Percentiles rank a stretch among this genome's conserved stretches.
phyloP scores from a whole-genome alignment of 2,888 invertebrate species.

The Chymomyza fuscimana region DNA sequence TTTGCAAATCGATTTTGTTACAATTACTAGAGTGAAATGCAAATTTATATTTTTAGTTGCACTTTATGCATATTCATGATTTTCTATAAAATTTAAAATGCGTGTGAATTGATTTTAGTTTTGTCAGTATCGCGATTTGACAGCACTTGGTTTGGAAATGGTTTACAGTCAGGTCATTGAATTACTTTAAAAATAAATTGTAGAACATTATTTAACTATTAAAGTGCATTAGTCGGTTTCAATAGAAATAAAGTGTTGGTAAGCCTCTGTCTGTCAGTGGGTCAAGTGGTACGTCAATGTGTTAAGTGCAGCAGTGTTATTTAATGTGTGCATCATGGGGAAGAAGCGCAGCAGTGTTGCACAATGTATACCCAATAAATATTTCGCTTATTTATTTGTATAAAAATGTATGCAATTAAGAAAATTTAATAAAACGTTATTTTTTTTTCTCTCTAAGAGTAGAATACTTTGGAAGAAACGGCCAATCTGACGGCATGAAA shows the following conservation, averaged over 20 bases:
- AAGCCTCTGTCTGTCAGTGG: constrained; percentile 6
- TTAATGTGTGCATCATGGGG: background rate
- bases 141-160: background rate
- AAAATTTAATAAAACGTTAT: too few species aligned
- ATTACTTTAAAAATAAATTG: constrained; percentile 21
- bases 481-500: too few species aligned
- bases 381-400: too few species aligned
- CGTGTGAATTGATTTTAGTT: too few species aligned
- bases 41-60: background rate
- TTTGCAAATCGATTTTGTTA: background rate
- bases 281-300: background rate
- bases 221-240: constrained; percentile 12
- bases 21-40: background rate
- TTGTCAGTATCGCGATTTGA: background rate
- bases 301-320: background rate
- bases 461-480: too few species aligned
- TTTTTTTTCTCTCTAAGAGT: too few species aligned
- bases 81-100: background rate
- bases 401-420: too few species aligned
- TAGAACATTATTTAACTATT: constrained; percentile 36
- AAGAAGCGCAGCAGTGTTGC: background rate
- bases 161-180: background rate
- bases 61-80: background rate
- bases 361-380: too few species aligned
- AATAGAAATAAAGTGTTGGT: too few species aligned